Conservation (phyloP, 2,888 invertebrate genomes). For the Charanyca ferruginea region DNA sequence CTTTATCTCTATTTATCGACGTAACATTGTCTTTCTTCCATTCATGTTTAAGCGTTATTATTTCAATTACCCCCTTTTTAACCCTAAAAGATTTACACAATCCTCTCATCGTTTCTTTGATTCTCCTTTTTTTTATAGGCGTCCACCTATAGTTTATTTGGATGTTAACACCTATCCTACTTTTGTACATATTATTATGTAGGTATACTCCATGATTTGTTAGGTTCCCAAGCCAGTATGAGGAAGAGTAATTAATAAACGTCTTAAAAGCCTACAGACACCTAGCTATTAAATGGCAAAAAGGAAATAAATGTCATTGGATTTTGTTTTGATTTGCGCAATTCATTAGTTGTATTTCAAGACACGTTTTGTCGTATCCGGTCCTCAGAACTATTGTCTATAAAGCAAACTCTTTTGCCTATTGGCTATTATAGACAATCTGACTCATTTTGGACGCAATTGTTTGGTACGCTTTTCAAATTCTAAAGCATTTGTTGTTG, state of each 20-base stretch:
- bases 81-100: no score
- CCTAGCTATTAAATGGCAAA: constrained; percentile 35
- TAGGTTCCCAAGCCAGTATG: constrained; percentile 24
- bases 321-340: constrained; percentile 62
- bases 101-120: no score
- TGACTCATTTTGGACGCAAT: constrained; percentile 58
- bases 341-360: constrained; percentile 46
- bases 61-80: no score
- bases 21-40: no score
- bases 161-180: no score
- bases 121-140: no score
- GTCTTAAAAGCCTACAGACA: constrained; percentile 13
- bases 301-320: constrained; percentile 52
- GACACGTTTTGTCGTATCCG: constrained; percentile 63
- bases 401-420: constrained; percentile 38
- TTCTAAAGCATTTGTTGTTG: constrained; percentile 41
- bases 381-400: constrained; percentile 33
- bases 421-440: constrained; percentile 34
- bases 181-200: no score
- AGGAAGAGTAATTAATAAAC: constrained; percentile 32
- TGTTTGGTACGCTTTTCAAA: constrained; percentile 42
- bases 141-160: no score
- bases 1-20: no score
- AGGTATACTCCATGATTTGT: neutral
- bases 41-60: no score